Evolutionary conservation across 2,797 vertebrate genomes (phyloP).

Genomic region (Myotis planiceps): DNA sequence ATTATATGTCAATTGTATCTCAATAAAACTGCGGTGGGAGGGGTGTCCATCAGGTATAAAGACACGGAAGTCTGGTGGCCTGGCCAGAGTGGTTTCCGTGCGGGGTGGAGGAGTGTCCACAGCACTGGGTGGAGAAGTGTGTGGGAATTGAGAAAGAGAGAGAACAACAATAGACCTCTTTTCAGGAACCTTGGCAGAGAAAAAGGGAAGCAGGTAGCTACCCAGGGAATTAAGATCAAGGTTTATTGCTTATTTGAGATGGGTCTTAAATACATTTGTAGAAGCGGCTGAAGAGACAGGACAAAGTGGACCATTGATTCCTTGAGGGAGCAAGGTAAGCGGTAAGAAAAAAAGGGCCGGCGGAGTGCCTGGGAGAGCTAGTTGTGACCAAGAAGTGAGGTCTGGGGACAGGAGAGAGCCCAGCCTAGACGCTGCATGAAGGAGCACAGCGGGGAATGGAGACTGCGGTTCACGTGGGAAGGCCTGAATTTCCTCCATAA

Average conservation of each 20-base stretch:
- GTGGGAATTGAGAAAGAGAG: not conserved
- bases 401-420: not conserved
- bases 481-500: not conserved
- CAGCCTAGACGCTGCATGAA: no score
- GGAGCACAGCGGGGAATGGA: fast-evolving
- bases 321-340: not conserved
- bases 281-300: not conserved
- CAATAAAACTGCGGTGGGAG: not conserved
- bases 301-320: not conserved
- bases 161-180: not conserved
- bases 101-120: not conserved
- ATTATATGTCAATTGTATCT: not conserved
- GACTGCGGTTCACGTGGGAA: not conserved
- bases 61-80: not conserved
- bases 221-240: not conserved
- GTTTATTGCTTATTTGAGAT: not conserved
- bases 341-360: not conserved
- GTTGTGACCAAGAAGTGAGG: not conserved
- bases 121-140: fast-evolving
- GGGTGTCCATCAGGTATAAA: no score
- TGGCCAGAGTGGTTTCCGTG: not conserved
- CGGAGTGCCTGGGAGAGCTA: not conserved
- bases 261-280: not conserved
- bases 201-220: not conserved
- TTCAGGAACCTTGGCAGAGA: not conserved